Evolutionary conservation across 1,140 invertebrate species (phyloP), one percentile per base, ranked within the genome.

Genomic region (Nixonia krombeini): DNA sequence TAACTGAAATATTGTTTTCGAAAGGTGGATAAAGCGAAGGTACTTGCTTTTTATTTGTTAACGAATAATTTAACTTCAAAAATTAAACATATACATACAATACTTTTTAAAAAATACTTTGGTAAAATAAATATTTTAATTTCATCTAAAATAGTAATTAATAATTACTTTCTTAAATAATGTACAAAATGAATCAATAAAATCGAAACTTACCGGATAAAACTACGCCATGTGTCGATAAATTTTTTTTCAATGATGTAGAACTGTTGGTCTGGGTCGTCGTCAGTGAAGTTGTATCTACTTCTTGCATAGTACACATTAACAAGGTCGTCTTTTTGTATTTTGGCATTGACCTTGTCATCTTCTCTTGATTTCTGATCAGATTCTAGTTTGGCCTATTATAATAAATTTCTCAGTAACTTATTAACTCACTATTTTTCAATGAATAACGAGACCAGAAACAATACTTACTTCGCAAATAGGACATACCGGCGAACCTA

Each of bases 191-290:
- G n/a, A n/a, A n/a, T n/a, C n/a, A n/a, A n/a, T n/a, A n/a, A n/a
- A n/a, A n/a, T n/a, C n/a, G n/a, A n/a, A n/a, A 75, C 81, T 83
- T 38, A 85, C 82, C 81, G 75, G 63, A 83, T 70, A 56, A 83
- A 85, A 10, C 73, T 72, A 38, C 75, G 76, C 83, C 83, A 85
- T 1, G 68, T 62, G 15, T 84, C 79, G 4, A 85, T 16, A 21
- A 85, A 85, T 1, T 76, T 53, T 16, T 76, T 84, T 26, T 82
- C 82, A 2, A 84, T 51, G 16, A 82, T 78, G 47, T 78, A 84
- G 18, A 75, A 77, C 13, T 31, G n/a, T n/a, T 15, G 16, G 75
- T 72, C 3, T 72, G 62, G 0, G 65, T 76, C 66, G 6, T 53
- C 62, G 57, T 28, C 74, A 69, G 5, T 70, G n/a, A 61, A 79